Conservation (phyloP, 1,140 invertebrate species). For the Homalodisca vitripennis region DNA sequence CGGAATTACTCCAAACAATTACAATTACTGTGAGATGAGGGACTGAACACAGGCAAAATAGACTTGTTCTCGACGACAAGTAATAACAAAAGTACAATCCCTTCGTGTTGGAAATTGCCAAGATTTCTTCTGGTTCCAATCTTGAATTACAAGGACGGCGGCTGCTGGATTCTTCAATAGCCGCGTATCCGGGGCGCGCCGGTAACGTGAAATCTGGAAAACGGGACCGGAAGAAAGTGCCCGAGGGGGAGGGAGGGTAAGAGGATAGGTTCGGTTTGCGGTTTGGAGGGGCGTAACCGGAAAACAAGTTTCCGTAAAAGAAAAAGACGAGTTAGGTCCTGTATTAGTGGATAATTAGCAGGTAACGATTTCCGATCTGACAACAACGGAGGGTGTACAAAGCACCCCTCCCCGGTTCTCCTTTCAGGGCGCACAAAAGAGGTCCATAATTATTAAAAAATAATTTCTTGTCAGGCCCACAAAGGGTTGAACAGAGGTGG, state of each 20-base stretch:
- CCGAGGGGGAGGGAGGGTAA: not conserved
- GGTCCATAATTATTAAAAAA: conserved; percentile 20
- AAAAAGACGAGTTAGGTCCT: conserved; percentile 15
- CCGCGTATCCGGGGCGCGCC: not conserved
- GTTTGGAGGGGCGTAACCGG: conserved; percentile 13
- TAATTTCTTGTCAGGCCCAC: conserved; percentile 4
- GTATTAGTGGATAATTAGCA: conserved; percentile 10
- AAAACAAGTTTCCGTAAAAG: not conserved
- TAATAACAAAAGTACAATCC: too few species aligned
- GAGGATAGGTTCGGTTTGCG: not conserved
- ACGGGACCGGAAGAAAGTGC: not conserved
- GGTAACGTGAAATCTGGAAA: not conserved
- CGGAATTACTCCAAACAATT: too few species aligned
- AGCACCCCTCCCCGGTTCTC: not conserved
- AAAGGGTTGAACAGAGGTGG: conserved; percentile 16
- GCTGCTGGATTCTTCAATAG: too few species aligned
- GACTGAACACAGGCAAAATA: too few species aligned
- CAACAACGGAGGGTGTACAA: too few species aligned
- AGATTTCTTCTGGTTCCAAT: too few species aligned
- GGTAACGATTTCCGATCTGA: conserved; percentile 8
- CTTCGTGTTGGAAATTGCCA: too few species aligned
- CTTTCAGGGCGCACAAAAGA: conserved; percentile 8
- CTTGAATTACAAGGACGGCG: too few species aligned
- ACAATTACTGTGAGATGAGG: too few species aligned
- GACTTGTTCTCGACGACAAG: too few species aligned